These are phyloP conservation scores for Vireo griseus DNA, from an alignment of 2,797 vertebrate genomes.

Conservation along the genomic window DNA sequence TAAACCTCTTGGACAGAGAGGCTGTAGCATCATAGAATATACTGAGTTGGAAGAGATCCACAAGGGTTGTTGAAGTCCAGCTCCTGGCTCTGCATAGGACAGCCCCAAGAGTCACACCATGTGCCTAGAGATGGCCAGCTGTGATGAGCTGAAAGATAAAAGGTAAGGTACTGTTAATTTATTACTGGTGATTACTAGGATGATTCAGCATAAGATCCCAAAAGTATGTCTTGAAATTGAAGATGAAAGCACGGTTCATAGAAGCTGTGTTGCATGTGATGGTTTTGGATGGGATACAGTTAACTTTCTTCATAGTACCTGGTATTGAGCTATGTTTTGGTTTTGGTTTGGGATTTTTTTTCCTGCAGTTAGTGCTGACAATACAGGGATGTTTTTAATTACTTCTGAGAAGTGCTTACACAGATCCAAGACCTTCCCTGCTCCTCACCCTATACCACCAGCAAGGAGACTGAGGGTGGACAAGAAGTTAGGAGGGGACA, in stretches of 20 bases:
- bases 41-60: not conserved
- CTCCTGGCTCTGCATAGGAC: not conserved
- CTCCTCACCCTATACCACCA: not conserved
- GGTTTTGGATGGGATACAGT: not conserved
- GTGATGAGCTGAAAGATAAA: not conserved
- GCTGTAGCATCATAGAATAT: not conserved
- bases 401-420: not conserved
- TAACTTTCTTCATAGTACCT: not conserved
- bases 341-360: not conserved
- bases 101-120: not conserved
- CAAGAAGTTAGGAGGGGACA: not conserved
- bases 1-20: not conserved
- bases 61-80: not conserved
- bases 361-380: not conserved
- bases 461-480: not conserved
- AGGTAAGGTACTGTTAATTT: not conserved
- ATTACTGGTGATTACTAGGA: not conserved
- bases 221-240: not conserved
- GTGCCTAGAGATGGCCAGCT: not conserved
- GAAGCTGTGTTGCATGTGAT: not conserved
- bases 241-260: not conserved
- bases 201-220: not conserved
- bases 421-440: not conserved
- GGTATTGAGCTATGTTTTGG: not conserved
- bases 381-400: not conserved